These are phyloP conservation scores for Zaprionus camerounensis DNA, from an alignment of 1,140 invertebrate genomes.

Conservation along the genomic window DNA sequence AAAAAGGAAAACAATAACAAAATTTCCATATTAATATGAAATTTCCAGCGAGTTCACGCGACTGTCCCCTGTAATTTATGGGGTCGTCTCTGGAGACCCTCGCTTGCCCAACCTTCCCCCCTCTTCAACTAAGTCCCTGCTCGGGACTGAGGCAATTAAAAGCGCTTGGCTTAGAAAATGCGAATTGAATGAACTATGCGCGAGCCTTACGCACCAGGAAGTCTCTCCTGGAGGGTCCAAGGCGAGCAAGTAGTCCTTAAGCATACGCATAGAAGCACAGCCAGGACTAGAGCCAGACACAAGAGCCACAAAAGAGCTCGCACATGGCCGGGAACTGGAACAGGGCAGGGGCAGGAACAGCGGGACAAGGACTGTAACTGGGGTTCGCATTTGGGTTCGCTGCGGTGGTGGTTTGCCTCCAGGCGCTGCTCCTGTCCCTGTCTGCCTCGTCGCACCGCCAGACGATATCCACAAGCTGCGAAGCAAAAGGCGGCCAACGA, in stretches of 20 bases:
- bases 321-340: constrained; percentile 22
- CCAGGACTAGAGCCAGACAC: constrained; percentile 18
- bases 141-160: constrained; percentile 48
- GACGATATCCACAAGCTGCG: constrained; percentile 74
- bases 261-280: constrained; percentile 36
- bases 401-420: constrained; percentile 47
- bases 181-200: constrained; percentile 75
- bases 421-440: constrained; percentile 30
- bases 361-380: neutral
- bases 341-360: neutral
- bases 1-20: constrained; percentile 34
- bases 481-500: constrained; percentile 45
- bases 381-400: constrained; percentile 4
- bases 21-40: constrained; percentile 64
- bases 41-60: constrained; percentile 55
- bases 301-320: constrained; percentile 50
- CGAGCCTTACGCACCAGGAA: constrained; percentile 75
- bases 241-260: constrained; percentile 49
- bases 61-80: constrained; percentile 66
- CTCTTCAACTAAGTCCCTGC: neutral
- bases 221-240: constrained; percentile 43
- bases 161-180: constrained; percentile 63
- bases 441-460: constrained; percentile 64
- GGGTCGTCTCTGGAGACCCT: constrained; percentile 6
- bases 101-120: neutral